A percentile compares a stretch with the other conserved stretches of the same genome.
phyloP scores from a whole-genome alignment of 2,888 invertebrate species.

The Theretra japonica region DNA sequence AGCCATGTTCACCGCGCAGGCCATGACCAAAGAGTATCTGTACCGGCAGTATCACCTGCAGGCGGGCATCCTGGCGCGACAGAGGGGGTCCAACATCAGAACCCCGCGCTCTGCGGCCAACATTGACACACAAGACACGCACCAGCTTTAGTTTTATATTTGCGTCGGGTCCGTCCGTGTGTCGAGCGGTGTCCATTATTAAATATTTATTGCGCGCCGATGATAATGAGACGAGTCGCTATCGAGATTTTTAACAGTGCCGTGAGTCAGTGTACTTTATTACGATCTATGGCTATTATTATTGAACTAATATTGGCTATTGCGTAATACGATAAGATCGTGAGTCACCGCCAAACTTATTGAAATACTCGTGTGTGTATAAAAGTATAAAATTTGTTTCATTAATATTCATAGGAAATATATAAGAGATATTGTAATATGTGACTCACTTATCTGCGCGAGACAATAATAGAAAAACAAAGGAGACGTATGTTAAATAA shows the following conservation, averaged over 20 bases:
- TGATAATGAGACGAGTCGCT: conserved; percentile 38
- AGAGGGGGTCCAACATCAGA: conserved; percentile 60
- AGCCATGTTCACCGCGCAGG: conserved; percentile 78
- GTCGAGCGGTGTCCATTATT: not conserved
- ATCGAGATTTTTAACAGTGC: conserved; percentile 44
- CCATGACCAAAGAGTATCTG: conserved; percentile 82
- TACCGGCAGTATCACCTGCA: conserved; percentile 78
- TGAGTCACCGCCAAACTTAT: conserved; percentile 77
- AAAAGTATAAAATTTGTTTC: conserved; percentile 24
- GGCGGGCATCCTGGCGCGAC: conserved; percentile 68
- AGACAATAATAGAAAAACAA: conserved; percentile 35
- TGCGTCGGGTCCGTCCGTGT: not conserved
- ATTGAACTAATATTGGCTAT: conserved; percentile 74
- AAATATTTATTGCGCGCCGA: conserved; percentile 17
- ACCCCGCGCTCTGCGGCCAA: conserved; percentile 17
- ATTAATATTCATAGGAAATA: conserved; percentile 31
- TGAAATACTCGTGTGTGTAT: conserved; percentile 44
- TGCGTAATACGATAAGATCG: conserved; percentile 68
- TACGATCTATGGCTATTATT: conserved; percentile 66
- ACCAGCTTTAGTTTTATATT: not conserved
- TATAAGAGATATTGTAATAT: conserved; percentile 33
- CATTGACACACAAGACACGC: conserved; percentile 8
- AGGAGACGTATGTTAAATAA: conserved; percentile 24
- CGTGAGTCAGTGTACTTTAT: conserved; percentile 66
- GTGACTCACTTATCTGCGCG: conserved; percentile 49